Percentiles rank a stretch among this genome's conserved stretches.
phyloP scores from a whole-genome alignment of 2,113 vertebrate species.

The Bos indicus region DNA sequence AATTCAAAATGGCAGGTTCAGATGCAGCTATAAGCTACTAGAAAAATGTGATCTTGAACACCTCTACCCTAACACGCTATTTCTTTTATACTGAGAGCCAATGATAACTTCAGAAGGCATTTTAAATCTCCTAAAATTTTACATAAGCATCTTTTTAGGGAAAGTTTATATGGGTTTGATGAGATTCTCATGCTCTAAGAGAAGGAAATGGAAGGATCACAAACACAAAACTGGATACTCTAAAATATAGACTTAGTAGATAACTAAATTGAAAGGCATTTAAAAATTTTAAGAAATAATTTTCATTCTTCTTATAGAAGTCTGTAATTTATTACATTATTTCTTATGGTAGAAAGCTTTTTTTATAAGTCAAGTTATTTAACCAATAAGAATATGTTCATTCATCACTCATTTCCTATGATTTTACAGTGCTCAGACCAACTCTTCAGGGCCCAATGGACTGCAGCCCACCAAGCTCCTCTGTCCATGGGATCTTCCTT shows the following conservation, averaged over 20 bases:
- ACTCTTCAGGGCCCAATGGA: neutral
- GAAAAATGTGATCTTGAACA: neutral
- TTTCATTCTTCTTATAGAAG: neutral
- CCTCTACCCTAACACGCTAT: neutral
- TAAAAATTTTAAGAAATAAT: neutral
- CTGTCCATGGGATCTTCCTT: neutral
- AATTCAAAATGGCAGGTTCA: constrained; percentile 9
- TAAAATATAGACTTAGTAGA: neutral
- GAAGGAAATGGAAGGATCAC: neutral
- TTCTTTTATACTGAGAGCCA: neutral
- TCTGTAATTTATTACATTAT: neutral
- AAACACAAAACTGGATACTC: neutral
- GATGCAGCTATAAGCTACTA: neutral
- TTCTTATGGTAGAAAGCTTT: neutral
- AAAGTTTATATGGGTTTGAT: neutral
- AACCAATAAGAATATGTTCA: neutral
- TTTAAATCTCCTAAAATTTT: neutral
- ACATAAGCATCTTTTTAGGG: neutral
- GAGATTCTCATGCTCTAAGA: neutral
- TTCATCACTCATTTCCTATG: neutral
- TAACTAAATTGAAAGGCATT: neutral
- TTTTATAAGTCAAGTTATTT: neutral
- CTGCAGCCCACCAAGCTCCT: neutral
- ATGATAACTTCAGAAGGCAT: neutral
- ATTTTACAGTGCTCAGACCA: neutral